phyloP scores from a whole-genome alignment of 2,797 vertebrate species.

The Microctenopoma steveboyesi region DNA sequence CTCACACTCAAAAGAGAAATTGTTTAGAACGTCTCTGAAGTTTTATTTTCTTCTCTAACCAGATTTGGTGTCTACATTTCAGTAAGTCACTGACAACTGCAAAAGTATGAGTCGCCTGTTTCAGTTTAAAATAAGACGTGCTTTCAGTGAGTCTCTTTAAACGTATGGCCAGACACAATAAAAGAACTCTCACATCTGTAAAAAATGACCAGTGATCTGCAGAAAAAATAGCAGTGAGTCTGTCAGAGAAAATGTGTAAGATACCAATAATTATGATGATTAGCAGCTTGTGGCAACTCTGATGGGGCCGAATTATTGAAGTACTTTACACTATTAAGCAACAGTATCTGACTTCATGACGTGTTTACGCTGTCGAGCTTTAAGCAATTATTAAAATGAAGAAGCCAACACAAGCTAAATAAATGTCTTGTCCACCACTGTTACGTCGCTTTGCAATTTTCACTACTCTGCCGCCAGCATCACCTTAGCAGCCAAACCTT shows the following conservation, averaged over 20 bases:
- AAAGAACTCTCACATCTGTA: slow-evolving; percentile 9
- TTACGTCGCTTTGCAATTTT: not conserved
- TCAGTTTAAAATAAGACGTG: slow-evolving; percentile 1
- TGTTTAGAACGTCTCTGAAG: slow-evolving; percentile 10
- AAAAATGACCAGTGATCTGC: slow-evolving; percentile 12
- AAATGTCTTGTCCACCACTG: not conserved
- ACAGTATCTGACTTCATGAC: not conserved
- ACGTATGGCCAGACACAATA: not conserved
- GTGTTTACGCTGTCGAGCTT: too few species aligned
- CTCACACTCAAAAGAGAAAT: slow-evolving; percentile 26
- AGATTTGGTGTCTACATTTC: slow-evolving; percentile 2
- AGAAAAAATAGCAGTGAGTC: slow-evolving; percentile 24
- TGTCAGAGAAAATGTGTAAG: slow-evolving; percentile 29
- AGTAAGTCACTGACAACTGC: slow-evolving; percentile 27
- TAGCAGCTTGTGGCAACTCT: slow-evolving; percentile 19
- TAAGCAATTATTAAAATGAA: not conserved
- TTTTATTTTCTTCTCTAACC: slow-evolving; percentile 8
- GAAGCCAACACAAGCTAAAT: not conserved
- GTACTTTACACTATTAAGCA: not conserved
- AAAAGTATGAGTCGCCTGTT: slow-evolving; percentile 55
- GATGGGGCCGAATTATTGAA: slow-evolving; percentile 18
- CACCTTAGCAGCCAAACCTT: not conserved
- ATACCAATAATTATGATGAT: slow-evolving; percentile 18
- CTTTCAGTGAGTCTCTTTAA: not conserved
- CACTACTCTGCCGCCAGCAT: not conserved